Percentiles rank a stretch among this genome's conserved stretches.
Evolutionary conservation across 2,113 vertebrate genomes (phyloP).

Genomic region (Hypanus sabinus): DNA sequence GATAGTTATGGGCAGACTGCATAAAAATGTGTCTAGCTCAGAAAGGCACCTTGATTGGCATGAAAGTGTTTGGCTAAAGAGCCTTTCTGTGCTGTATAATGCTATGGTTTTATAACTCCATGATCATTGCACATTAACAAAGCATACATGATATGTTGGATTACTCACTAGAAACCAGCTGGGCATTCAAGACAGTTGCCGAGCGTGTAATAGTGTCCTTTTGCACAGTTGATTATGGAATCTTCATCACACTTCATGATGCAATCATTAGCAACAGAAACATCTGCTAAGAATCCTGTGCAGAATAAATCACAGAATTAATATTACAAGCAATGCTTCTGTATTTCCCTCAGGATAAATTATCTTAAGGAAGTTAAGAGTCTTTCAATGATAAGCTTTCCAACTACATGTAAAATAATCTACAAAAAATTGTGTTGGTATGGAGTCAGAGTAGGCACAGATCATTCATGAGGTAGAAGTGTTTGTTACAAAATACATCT

Average conservation of each 20-base stretch:
- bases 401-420: background rate
- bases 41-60: too few relatives aligned
- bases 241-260: slow-evolving; percentile 42
- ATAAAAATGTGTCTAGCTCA: too few relatives aligned
- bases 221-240: slow-evolving; percentile 52
- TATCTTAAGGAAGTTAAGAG: background rate
- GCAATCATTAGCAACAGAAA: slow-evolving; percentile 26
- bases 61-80: too few relatives aligned
- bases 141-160: background rate
- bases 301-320: background rate
- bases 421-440: background rate
- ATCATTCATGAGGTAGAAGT: background rate
- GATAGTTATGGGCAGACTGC: too few relatives aligned
- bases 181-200: slow-evolving; percentile 68
- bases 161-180: slow-evolving; percentile 68
- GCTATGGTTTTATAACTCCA: too few relatives aligned
- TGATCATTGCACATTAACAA: background rate
- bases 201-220: slow-evolving; percentile 56
- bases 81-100: too few relatives aligned
- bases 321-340: background rate
- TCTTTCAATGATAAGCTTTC: background rate
- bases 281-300: background rate
- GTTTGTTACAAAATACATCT: background rate
- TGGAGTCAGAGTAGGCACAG: background rate
- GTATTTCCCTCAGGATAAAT: background rate